Base-by-base conservation (phyloP, 2,888 invertebrate genomes). In the Euplagia quadripunctaria region DNA sequence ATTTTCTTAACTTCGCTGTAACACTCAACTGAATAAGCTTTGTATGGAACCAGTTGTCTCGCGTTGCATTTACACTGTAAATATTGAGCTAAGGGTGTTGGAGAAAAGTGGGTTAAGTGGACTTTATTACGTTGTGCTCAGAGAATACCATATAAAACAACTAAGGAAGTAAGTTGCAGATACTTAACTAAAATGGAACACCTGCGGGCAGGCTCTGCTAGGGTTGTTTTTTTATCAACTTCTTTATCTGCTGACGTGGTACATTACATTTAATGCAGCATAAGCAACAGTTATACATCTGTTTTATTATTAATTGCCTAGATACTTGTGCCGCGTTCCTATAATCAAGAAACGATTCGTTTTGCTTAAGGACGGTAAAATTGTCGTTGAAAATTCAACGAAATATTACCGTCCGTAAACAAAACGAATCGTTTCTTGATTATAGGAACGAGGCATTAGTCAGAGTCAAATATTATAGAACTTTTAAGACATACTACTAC, bases 51-150 rank as follows among this genome's bases (percentile, higher is more conserved):
- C 67, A 65, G 31, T 46, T 55, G 63, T 70, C 74, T 74, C 41
- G 55, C 58, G 43, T 72, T 64, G 42, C 80, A 74, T 75, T 80
- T 79, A 74, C 49, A 61, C 65, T 46, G 70, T 69, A 72, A 82
- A 80, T 80, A 81, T 80, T 82, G 64, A 68, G 73, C 72, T 49
- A 67, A 72, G 68, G 66, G 46, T 64, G 72, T 70, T 72, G 43
- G 69, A 71, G 73, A 70, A 72, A 81, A 73, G 20, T 76, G 66
- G 83, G 79, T 82, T 74, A 80, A 73, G 64, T 82, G 75, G 72
- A 79, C 78, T 75, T 81, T 80, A 82, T 78, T 74, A 76, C 74
- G 69, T 70, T 68, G 20, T 83, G 73, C 72, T 82, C 78, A 78
- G 66, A 70, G 71, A 67, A 74, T 71, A 66, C 65, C 68, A 68